Base-by-base conservation (phyloP, 2,113 vertebrate genomes). In the Trogon melanurus region DNA sequence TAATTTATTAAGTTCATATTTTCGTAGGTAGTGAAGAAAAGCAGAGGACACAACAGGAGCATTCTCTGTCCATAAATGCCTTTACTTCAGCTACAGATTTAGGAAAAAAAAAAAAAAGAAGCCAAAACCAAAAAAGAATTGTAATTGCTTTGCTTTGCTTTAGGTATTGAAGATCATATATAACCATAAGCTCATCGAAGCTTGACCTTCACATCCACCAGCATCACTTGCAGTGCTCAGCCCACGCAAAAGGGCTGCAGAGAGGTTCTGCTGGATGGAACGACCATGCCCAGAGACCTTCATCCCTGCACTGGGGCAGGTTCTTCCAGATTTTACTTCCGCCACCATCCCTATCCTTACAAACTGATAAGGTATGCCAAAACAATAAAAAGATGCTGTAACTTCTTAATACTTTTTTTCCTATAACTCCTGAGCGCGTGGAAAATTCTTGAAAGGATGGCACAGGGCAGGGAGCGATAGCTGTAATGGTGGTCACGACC, bases 171-270 rank as follows among this genome's bases (percentile, higher is more conserved):
- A 47, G 58, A n/a, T 25, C 26, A 30, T 9, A 11, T 0, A n/a
- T 50, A 80, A 25, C 19, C 38, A 32, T 4, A 20, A 84, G 5
- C 26, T 66, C 54, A 10, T 8, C 1, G 2, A 17, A 66, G 4
- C 16, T 73, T 1, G 13, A 36, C 51, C 51, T 83, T 79, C 16
- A 10, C 1, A 1, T 34, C 30, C 78, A 21, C 27, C 16, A 17
- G 51, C 20, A 58, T 62, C 9, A 0, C 23, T 57, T 15, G 9
- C n/a, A 13, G 12, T 7, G 0, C n/a, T 53, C 29, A 17, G 17
- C 11, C 36, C 41, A 6, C 3, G 4, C 62, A 21, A 65, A 44
- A 13, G 20, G 44, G 30, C 21, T 67, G 44, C 21, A 48, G 30
- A 32, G 13, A 47, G 44, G 16, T 14, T 48, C 44, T 47, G 21